Evolutionary conservation across 2,797 vertebrate species (phyloP).

Genomic region (Poecilia velifera): DNA sequence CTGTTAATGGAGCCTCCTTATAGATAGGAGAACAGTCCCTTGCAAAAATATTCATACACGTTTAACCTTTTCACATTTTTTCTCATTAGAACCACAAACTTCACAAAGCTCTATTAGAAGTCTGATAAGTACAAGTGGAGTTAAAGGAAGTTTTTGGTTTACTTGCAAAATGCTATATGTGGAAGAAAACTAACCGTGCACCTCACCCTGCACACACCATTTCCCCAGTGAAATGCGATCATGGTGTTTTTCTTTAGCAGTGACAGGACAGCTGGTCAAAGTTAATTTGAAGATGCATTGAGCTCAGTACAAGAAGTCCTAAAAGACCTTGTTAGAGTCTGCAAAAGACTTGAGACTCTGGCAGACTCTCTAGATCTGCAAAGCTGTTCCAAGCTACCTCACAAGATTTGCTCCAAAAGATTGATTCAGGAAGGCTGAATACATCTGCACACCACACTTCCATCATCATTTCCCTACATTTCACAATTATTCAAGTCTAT

Average conservation of each 20-base stretch:
- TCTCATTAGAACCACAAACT: neutral
- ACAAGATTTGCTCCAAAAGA: no score
- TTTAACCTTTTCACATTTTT: neutral
- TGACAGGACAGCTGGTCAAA: neutral
- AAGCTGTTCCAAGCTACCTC: no score
- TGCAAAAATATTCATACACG: neutral
- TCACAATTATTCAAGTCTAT: neutral
- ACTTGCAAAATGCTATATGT: neutral
- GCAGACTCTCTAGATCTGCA: neutral
- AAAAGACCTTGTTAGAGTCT: neutral
- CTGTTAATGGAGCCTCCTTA: constrained; percentile 41
- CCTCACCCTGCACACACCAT: neutral
- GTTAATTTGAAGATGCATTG: neutral
- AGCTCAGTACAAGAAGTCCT: neutral
- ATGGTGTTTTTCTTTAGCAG: neutral
- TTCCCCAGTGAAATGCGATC: neutral
- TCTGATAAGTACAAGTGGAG: neutral
- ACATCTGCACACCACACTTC: no score
- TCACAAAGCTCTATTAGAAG: neutral
- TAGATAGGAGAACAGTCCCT: constrained; percentile 28
- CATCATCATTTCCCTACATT: neutral
- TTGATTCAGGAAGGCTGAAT: no score
- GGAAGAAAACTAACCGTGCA: neutral
- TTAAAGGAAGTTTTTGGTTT: neutral
- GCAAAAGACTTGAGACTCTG: neutral